Conservation (phyloP, 2,888 invertebrate species). For the Xestoiulus laeticollis region DNA sequence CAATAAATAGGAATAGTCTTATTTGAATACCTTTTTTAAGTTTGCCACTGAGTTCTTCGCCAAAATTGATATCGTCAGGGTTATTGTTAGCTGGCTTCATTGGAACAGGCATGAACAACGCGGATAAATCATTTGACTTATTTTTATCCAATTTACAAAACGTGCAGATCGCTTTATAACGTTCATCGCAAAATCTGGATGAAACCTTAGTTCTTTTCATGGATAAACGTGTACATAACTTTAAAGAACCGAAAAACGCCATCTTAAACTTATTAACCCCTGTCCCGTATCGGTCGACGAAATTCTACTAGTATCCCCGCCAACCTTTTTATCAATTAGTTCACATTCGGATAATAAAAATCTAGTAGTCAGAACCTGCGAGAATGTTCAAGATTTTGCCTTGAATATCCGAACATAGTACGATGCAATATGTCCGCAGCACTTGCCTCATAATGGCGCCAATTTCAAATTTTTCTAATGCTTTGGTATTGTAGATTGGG, state of each 20-base stretch:
- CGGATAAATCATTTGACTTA: not conserved
- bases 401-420: too few species aligned
- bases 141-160: not conserved
- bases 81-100: conserved; percentile 71
- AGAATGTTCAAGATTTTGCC: too few species aligned
- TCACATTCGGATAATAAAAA: too few species aligned
- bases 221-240: not conserved
- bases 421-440: too few species aligned
- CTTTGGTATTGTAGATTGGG: too few species aligned
- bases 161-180: not conserved
- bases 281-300: too few species aligned
- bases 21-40: conserved; percentile 71
- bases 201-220: not conserved
- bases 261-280: too few species aligned
- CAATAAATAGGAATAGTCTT: conserved; percentile 10
- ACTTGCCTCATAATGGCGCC: too few species aligned
- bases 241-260: not conserved
- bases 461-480: too few species aligned
- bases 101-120: conserved; percentile 67
- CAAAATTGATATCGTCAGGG: conserved; percentile 82
- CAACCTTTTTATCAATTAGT: too few species aligned
- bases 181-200: not conserved
- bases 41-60: conserved; percentile 84
- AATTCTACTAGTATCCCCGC: too few species aligned
- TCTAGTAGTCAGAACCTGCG: too few species aligned